phyloP scores from a whole-genome alignment of 2,888 invertebrate species.

The Amblyjoppa proteus region DNA sequence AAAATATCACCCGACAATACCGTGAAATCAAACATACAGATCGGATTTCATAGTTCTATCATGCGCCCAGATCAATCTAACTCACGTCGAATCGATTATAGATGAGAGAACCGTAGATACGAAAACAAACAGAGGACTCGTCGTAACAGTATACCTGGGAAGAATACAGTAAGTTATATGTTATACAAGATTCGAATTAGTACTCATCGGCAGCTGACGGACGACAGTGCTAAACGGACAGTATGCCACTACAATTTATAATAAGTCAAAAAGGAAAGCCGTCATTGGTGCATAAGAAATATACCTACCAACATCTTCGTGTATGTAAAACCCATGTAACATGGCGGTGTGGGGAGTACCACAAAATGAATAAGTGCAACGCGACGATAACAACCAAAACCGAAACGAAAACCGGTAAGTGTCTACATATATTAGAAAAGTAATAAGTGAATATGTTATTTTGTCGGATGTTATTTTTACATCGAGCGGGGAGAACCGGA shows the following conservation, averaged over 20 bases:
- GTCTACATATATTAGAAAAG: neutral
- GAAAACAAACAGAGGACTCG: no score
- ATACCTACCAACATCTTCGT: neutral
- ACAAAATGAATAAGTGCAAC: neutral
- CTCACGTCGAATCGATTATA: no score
- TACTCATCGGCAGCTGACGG: neutral
- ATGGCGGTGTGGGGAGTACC: slow-evolving; percentile 25
- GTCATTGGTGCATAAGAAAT: neutral
- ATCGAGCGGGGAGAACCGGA: neutral
- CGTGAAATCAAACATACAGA: no score
- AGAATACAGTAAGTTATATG: no score
- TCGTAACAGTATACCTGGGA: no score
- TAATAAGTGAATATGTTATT: neutral
- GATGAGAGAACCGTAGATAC: no score
- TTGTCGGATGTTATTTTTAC: no score
- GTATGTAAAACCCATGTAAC: slow-evolving; percentile 5
- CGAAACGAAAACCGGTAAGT: slow-evolving; percentile 1
- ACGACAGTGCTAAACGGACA: neutral
- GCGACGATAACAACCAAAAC: neutral
- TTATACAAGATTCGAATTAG: neutral
- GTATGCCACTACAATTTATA: neutral
- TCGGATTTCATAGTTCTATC: no score
- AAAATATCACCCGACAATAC: no score
- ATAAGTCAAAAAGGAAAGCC: slow-evolving; percentile 20
- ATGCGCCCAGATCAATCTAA: no score